Evolutionary conservation across 2,797 vertebrate species (phyloP).

Genomic region (Echeneis naucrates): DNA sequence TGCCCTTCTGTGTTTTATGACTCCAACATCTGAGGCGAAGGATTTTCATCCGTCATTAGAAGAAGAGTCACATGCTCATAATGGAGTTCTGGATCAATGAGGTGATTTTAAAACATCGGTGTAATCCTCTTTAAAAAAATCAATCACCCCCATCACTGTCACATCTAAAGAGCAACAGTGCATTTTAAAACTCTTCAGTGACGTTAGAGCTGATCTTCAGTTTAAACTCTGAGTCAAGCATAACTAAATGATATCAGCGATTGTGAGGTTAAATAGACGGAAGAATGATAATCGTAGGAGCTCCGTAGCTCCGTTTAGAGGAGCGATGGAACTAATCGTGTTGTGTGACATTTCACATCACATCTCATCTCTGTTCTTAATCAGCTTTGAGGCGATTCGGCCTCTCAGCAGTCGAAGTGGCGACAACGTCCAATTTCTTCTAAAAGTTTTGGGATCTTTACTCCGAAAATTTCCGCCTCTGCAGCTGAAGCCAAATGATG

Average conservation of each 20-base stretch:
- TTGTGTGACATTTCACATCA: not conserved
- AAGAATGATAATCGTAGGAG: no score
- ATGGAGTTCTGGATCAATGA: not conserved
- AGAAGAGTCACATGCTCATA: not conserved
- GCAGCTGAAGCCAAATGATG: constrained; percentile 32
- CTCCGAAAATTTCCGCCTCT: not conserved
- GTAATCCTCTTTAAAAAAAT: constrained; percentile 1
- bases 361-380: not conserved
- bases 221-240: not conserved
- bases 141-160: not conserved
- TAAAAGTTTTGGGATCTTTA: not conserved
- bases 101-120: not conserved
- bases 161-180: not conserved
- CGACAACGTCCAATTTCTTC: not conserved
- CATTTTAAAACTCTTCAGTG: no score
- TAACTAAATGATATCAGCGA: not conserved
- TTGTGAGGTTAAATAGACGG: not conserved
- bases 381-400: not conserved
- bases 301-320: not conserved
- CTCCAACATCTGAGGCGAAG: not conserved
- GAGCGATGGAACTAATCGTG: not conserved
- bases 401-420: not conserved
- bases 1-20: no score
- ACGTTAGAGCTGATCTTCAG: not conserved
- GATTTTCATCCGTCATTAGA: not conserved